Base-by-base conservation (phyloP, 2,888 invertebrate genomes). In the Phaedon cochleariae region DNA sequence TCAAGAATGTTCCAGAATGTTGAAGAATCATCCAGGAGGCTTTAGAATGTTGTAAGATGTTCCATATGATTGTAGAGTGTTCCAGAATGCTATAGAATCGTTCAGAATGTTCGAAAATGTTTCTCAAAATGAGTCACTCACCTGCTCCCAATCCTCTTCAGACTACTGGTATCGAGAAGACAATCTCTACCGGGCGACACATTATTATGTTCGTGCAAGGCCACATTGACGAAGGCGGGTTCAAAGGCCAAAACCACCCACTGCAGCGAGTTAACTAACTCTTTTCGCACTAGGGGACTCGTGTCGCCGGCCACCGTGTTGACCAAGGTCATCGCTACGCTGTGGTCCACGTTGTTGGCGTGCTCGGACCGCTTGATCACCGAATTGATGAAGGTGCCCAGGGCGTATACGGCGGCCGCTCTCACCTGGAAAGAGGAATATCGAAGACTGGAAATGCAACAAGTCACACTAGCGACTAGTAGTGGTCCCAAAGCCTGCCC, bases 331-430 rank as follows among this genome's bases (percentile, higher is more conserved):
- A 95, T 93, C 69, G 94, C 96, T 71, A 98, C 93, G 76, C 92
- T 92, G 79, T 97, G 95, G 85, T 97, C 96, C 65, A 97, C 94
- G 80, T 92, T 94, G 83, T 94, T 95, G 48, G 96, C 96, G 84
- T 98, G 97, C 80, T 97, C 96, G 55, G 93, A 92, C 74, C 96
- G 90, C 80, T 93, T 91, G 22, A 88, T 88, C 46, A 92, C 92
- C 34, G 93, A 93, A 81, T 92, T 94, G 76, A 97, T 90, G 84
- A 96, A 97, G 20, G 97, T 94, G 69, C 98, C 98, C 68, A 99
- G 86, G 12, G 98, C 98, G 85, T 92, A 97, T 4, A 97, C 96
- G 51, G 95, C 93, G 1, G 97, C 94, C 10, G 97, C 96, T 64
- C 98, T 88, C 52, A 94, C 92, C 92, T 92, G 72, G 21, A 62